These are phyloP conservation scores for Isaurus tuberculatus DNA, from an alignment of 92 coral and sea anemone genomes.

Conservation along the genomic window DNA sequence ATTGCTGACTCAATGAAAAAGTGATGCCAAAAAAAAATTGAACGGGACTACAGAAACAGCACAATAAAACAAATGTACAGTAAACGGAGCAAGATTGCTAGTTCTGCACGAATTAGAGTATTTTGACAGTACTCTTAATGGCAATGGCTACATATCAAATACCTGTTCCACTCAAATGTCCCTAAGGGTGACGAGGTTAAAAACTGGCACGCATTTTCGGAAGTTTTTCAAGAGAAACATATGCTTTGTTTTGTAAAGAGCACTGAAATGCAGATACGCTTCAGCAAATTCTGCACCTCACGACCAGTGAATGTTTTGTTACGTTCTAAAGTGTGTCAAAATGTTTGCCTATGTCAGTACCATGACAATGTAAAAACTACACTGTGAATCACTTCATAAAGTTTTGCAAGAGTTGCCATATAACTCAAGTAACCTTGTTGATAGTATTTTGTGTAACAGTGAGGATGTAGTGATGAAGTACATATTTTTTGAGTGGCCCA, in stretches of 20 bases:
- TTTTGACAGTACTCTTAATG: too few species aligned
- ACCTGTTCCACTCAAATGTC: too few species aligned
- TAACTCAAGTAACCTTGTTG: conserved; percentile 35
- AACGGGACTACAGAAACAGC: too few species aligned
- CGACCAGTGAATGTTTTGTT: conserved; percentile 29
- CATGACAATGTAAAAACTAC: conserved; percentile 55
- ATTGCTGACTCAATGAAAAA: too few species aligned
- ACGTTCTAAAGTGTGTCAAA: conserved; percentile 30
- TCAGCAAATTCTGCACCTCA: conserved; percentile 50
- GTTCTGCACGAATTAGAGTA: too few species aligned
- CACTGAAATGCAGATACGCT: conserved; percentile 12
- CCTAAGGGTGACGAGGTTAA: too few species aligned
- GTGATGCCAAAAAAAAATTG: too few species aligned
- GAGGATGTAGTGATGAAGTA: conserved; percentile 17
- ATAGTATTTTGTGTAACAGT: conserved; percentile 44
- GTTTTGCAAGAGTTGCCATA: conserved; percentile 45
- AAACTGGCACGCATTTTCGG: too few species aligned
- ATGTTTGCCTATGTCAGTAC: conserved; percentile 60
- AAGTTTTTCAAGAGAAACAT: conserved; percentile 31
- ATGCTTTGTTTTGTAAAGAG: conserved; percentile 43
- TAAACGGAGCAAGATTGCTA: too few species aligned
- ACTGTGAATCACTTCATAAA: conserved; percentile 56
- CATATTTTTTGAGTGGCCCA: conserved; percentile 16
- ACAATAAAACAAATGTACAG: too few species aligned
- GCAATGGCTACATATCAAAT: too few species aligned